Evolutionary conservation across 2,797 vertebrate species (phyloP).

Genomic region (Poecilia wingei): DNA sequence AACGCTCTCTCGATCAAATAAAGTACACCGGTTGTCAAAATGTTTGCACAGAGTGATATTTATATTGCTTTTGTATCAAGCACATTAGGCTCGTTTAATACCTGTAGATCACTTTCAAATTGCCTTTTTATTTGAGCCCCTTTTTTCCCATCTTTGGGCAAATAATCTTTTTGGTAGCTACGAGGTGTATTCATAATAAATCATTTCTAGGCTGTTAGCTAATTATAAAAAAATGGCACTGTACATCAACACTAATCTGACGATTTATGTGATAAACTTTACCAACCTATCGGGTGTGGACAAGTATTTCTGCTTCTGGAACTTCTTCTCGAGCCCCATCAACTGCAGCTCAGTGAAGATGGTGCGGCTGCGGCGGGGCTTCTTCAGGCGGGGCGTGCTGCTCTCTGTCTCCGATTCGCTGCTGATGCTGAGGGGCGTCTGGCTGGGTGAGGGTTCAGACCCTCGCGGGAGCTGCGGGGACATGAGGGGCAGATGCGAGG

Average conservation of each 20-base stretch:
- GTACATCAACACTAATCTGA: background rate
- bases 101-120: constrained; percentile 7
- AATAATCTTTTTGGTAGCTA: constrained; percentile 18
- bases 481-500: constrained; percentile 81
- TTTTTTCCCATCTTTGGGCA: constrained; percentile 1
- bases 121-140: constrained; percentile 20
- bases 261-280: background rate
- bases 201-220: background rate
- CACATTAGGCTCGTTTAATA: constrained; percentile 29
- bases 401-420: constrained; percentile 94
- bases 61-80: constrained; percentile 23
- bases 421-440: constrained; percentile 85
- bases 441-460: constrained; percentile 66
- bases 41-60: constrained; percentile 43
- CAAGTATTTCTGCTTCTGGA: constrained; percentile 99
- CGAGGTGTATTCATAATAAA: constrained; percentile 3
- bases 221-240: background rate
- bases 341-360: constrained; percentile 99
- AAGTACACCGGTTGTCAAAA: constrained; percentile 48
- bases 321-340: constrained; percentile 98
- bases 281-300: constrained; percentile 96
- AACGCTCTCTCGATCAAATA: constrained; percentile 24
- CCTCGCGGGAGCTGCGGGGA: constrained; percentile 73
- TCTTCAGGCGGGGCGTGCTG: constrained; percentile 85
- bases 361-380: constrained; percentile 93